phyloP scores from a whole-genome alignment of 2,888 invertebrate species.

The Xestobium rufovillosum region DNA sequence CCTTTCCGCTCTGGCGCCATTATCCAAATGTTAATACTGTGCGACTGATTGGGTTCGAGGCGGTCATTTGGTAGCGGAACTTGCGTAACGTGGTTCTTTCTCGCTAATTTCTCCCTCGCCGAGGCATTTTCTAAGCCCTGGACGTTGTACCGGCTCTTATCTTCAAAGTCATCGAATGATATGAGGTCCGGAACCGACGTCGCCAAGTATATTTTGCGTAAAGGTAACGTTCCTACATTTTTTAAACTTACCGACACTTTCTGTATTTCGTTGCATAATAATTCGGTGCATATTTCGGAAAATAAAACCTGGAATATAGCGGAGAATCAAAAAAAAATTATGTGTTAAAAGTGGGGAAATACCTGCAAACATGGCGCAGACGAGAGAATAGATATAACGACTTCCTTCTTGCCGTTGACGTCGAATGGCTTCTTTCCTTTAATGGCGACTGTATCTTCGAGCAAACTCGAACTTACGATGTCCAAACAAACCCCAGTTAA shows the following conservation, averaged over 20 bases:
- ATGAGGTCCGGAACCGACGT: slow-evolving; percentile 61
- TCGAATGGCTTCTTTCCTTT: slow-evolving; percentile 52
- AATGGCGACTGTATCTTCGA: slow-evolving; percentile 44
- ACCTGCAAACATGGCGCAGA: slow-evolving; percentile 79
- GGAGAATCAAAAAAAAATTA: slow-evolving; percentile 16
- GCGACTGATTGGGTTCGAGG: slow-evolving; percentile 48
- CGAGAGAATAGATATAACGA: slow-evolving; percentile 68
- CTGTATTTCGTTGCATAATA: slow-evolving; percentile 69
- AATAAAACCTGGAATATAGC: slow-evolving; percentile 64
- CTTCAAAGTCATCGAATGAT: slow-evolving; percentile 34
- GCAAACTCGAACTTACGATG: slow-evolving; percentile 31
- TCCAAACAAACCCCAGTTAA: slow-evolving; percentile 59
- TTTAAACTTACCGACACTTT: slow-evolving; percentile 58
- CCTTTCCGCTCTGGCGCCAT: slow-evolving; percentile 62
- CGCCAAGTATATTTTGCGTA: slow-evolving; percentile 57
- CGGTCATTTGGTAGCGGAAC: slow-evolving; percentile 42
- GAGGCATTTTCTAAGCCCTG: slow-evolving; percentile 30
- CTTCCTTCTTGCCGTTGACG: slow-evolving; percentile 47
- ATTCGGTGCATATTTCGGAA: slow-evolving; percentile 56
- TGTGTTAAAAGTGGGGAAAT: slow-evolving; percentile 22
- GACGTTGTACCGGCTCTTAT: slow-evolving; percentile 18
- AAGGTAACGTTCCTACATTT: slow-evolving; percentile 60
- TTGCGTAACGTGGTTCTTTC: slow-evolving; percentile 42
- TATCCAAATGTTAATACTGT: slow-evolving; percentile 56
- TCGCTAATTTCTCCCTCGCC: slow-evolving; percentile 35